Evolutionary conservation across 2,797 vertebrate species (phyloP), one percentile per base, ranked within the genome.

Genomic region (Rhinogobio ventralis): DNA sequence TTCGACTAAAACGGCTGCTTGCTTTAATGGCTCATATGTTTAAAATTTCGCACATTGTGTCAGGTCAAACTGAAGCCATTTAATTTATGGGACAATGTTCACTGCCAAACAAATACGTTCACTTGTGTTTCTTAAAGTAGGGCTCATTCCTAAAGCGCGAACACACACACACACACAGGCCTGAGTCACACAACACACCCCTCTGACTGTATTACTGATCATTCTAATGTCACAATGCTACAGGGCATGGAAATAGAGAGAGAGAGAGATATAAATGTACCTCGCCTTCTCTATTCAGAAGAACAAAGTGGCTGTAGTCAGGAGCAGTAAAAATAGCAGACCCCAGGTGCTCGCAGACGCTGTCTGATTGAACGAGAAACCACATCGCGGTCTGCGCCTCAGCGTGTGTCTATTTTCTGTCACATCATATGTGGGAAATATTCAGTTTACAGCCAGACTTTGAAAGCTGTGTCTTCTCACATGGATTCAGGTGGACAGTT

Each of bases 101-200:
- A 77, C 9, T 77, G 82, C 73, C 73, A 76, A 53, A 45, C 11
- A 68, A 25, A 53, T 5, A 13, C 64, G 62, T 57, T 82, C 13
- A 60, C 28, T 49, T 49, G 42, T 23, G n/a, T 67, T 76, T 51
- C 74, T 36, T 75, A 23, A 82, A 82, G 45, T n/a, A 57, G 67
- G 66, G 86, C 81, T 87, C 73, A 87, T 49, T 80, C 42, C 62
- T 90, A 51, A 83, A 67, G 85, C 88, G 49, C 68, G 64, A 81
- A 60, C 79, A 71, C 81, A 84, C 74, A 68, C 51, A 81, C 51
- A 67, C 17, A 74, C 46, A 81, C 33, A 85, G 60, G 81, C 86
- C 82, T 87, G 86, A 91, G 82, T 85, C 85, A 91, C 92, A 89
- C 55, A 60, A 81, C 84, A 92, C 87, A 94, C 93, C 92, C 49